Conservation (phyloP, 2,888 invertebrate genomes). For the Cybosia mesomella region DNA sequence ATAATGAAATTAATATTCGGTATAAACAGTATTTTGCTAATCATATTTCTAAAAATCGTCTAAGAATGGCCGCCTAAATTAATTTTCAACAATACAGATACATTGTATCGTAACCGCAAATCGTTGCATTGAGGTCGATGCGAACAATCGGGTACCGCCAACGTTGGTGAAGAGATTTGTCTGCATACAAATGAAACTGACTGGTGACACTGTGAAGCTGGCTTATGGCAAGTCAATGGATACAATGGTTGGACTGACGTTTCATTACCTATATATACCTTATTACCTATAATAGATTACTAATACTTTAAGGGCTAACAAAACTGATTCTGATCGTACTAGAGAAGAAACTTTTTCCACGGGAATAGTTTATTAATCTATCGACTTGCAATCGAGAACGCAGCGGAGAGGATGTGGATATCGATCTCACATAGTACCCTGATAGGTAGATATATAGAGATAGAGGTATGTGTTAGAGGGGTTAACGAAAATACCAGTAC, state of each 20-base stretch:
- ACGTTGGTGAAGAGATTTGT: constrained; percentile 47
- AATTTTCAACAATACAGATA: constrained; percentile 25
- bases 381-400: neutral
- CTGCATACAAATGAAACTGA: constrained; percentile 42
- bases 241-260: constrained; percentile 63
- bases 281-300: too few relatives aligned
- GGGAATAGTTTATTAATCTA: too few relatives aligned
- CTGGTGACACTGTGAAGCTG: constrained; percentile 52
- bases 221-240: constrained; percentile 52
- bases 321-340: constrained; percentile 53
- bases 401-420: too few relatives aligned
- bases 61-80: constrained; percentile 24
- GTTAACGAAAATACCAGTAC: neutral
- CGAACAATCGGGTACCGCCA: constrained; percentile 38
- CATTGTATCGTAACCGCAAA: constrained; percentile 40
- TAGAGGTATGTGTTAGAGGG: too few relatives aligned
- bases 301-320: constrained; percentile 17
- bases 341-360: too few relatives aligned
- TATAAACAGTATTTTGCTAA: constrained; percentile 23
- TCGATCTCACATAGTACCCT: too few relatives aligned
- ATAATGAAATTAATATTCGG: constrained; percentile 24
- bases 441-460: too few relatives aligned
- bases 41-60: constrained; percentile 25
- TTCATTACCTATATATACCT: constrained; percentile 25
- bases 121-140: constrained; percentile 40